These are phyloP conservation scores for Halyomorpha halys DNA, from an alignment of 1,140 invertebrate species.

Conservation along the genomic window DNA sequence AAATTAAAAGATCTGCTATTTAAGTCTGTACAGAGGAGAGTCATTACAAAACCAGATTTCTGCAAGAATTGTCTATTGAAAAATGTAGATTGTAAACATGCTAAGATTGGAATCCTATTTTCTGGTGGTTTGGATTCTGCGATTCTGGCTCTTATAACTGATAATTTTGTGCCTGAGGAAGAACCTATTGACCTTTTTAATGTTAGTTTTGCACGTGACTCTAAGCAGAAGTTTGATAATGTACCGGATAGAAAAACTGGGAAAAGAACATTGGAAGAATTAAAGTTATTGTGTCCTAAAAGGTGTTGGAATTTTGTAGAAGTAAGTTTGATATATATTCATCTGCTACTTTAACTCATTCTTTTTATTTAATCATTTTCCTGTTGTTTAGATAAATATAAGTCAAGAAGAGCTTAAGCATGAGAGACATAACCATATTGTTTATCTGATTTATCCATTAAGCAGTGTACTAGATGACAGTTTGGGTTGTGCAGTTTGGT, in stretches of 20 bases:
- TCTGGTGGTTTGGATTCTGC: constrained; percentile 93
- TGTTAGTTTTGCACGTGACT: constrained; percentile 74
- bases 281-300: constrained; percentile 54
- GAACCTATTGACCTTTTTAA: constrained; percentile 89
- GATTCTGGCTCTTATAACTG: constrained; percentile 67
- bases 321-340: constrained; percentile 35
- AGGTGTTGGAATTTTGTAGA: constrained; percentile 62
- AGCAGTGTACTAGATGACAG: constrained; percentile 90
- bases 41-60: constrained; percentile 8
- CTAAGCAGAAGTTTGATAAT: constrained; percentile 35
- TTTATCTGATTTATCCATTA: constrained; percentile 69
- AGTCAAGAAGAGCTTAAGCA: constrained; percentile 51
- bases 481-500: constrained; percentile 89
- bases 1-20: constrained; percentile 2
- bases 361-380: constrained; percentile 5
- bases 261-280: constrained; percentile 56
- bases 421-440: constrained; percentile 45
- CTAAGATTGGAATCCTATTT: constrained; percentile 77
- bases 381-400: constrained; percentile 60
- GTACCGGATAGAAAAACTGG: constrained; percentile 78
- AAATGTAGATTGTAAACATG: constrained; percentile 45
- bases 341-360: neutral
- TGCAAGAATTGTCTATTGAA: neutral
- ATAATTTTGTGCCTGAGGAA: constrained; percentile 54
- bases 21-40: neutral